Evolutionary conservation across 2,797 vertebrate species (phyloP).

Genomic region (Pipistrellus pipistrellus): DNA sequence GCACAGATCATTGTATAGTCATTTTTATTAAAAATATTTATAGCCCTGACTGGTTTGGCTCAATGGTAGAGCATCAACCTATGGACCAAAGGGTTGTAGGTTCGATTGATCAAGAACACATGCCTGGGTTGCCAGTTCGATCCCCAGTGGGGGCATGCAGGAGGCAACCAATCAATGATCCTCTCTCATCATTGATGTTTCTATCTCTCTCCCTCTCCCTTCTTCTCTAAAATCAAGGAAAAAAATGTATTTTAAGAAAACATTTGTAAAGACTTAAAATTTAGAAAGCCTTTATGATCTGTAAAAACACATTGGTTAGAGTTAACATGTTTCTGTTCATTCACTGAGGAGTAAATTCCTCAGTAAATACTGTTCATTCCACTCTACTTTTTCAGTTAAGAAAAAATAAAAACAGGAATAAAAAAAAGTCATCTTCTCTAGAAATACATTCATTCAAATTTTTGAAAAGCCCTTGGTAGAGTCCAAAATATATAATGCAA

Average conservation of each 20-base stretch:
- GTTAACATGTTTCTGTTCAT: not conserved
- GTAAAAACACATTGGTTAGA: not conserved
- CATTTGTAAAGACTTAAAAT: slow-evolving; percentile 20
- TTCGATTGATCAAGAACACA: no score
- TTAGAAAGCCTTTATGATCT: not conserved
- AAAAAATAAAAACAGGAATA: not conserved
- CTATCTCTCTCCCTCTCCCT: no score
- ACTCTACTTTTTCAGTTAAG: not conserved
- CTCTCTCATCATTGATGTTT: no score
- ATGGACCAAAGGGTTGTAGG: no score
- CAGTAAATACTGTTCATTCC: not conserved
- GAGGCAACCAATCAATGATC: no score
- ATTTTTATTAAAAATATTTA: not conserved
- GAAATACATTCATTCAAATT: slow-evolving; percentile 11
- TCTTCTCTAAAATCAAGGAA: no score
- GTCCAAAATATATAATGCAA: not conserved
- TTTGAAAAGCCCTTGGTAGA: not conserved
- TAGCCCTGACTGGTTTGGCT: not conserved
- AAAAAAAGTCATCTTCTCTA: not conserved
- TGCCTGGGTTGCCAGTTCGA: no score
- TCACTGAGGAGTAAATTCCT: not conserved
- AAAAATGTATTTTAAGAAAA: no score
- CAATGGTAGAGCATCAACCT: no score
- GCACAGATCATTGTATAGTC: not conserved
- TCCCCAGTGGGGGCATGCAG: no score